These are phyloP conservation scores for Drosophila carrolli DNA, from an alignment of 1,140 invertebrate genomes.

Conservation along the genomic window DNA sequence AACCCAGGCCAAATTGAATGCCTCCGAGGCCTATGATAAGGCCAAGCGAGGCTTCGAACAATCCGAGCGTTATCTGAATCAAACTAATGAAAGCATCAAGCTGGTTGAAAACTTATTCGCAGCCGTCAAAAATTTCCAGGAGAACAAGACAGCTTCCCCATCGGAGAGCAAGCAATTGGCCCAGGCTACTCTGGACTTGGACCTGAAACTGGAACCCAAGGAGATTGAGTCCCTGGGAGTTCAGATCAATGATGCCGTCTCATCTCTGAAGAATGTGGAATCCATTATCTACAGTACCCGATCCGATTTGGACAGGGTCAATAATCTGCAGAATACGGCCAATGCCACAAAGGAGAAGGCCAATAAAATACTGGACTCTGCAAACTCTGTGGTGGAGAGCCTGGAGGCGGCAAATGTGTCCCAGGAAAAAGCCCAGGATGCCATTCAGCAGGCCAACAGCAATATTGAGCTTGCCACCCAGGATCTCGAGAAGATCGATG, in stretches of 20 bases:
- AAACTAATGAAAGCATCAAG: slow-evolving; percentile 85
- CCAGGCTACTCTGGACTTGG: slow-evolving; percentile 89
- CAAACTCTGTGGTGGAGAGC: slow-evolving; percentile 86
- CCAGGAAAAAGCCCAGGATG: slow-evolving; percentile 91
- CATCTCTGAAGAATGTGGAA: slow-evolving; percentile 95
- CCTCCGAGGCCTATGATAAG: slow-evolving; percentile 85
- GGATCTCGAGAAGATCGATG: slow-evolving; percentile 88
- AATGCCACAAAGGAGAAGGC: slow-evolving; percentile 89
- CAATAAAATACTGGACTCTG: slow-evolving; percentile 86
- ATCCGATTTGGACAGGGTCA: slow-evolving; percentile 90
- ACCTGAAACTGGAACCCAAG: slow-evolving; percentile 90
- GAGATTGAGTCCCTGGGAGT: slow-evolving; percentile 93
- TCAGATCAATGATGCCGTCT: slow-evolving; percentile 94
- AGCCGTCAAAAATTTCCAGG: slow-evolving; percentile 91
- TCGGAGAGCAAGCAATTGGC: slow-evolving; percentile 92
- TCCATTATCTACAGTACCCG: slow-evolving; percentile 94
- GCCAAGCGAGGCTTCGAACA: slow-evolving; percentile 85
- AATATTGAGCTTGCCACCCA: slow-evolving; percentile 91
- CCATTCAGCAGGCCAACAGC: slow-evolving; percentile 91
- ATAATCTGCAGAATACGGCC: slow-evolving; percentile 90
- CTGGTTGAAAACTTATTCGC: slow-evolving; percentile 87
- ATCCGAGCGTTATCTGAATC: slow-evolving; percentile 85
- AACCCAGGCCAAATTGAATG: slow-evolving; percentile 86
- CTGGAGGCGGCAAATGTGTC: slow-evolving; percentile 89
- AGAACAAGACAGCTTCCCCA: slow-evolving; percentile 91